Conservation (phyloP, 2,888 invertebrate genomes). For the Pristionchus maxplancki region DNA sequence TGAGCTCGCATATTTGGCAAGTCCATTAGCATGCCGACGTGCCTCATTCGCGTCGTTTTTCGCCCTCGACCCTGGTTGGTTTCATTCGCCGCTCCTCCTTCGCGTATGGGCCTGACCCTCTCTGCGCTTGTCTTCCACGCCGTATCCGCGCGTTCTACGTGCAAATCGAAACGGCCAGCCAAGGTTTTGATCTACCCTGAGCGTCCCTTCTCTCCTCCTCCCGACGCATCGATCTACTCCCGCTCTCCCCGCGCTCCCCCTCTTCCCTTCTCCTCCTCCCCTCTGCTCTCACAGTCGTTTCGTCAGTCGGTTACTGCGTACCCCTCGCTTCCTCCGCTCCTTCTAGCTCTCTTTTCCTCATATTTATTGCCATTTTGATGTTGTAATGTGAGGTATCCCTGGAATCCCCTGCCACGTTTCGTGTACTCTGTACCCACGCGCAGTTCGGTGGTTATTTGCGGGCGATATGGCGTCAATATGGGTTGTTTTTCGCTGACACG, state of each 20-base stretch:
- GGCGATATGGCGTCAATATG: not conserved
- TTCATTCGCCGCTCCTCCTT: not conserved
- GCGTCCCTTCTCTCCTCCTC: not conserved
- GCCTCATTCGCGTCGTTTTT: not conserved
- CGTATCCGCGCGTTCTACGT: not conserved
- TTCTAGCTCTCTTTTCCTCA: not conserved
- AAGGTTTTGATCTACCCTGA: constrained; percentile 18
- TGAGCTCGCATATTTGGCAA: not conserved
- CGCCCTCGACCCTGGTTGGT: not conserved
- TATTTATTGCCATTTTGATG: too few species aligned
- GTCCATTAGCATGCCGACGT: not conserved
- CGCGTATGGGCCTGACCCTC: not conserved
- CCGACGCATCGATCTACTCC: constrained; percentile 9
- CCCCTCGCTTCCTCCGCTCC: not conserved
- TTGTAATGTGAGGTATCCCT: too few species aligned
- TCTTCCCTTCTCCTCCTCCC: not conserved
- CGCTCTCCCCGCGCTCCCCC: constrained; percentile 16
- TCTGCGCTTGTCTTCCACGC: constrained; percentile 1
- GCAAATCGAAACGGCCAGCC: not conserved
- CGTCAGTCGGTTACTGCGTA: not conserved
- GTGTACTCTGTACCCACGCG: not conserved
- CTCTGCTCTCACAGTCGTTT: not conserved
- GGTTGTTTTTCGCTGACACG: not conserved
- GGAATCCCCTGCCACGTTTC: not conserved
- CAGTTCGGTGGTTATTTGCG: not conserved